Conservation (phyloP, 2,113 vertebrate species). For the Heterochromis multidens region DNA sequence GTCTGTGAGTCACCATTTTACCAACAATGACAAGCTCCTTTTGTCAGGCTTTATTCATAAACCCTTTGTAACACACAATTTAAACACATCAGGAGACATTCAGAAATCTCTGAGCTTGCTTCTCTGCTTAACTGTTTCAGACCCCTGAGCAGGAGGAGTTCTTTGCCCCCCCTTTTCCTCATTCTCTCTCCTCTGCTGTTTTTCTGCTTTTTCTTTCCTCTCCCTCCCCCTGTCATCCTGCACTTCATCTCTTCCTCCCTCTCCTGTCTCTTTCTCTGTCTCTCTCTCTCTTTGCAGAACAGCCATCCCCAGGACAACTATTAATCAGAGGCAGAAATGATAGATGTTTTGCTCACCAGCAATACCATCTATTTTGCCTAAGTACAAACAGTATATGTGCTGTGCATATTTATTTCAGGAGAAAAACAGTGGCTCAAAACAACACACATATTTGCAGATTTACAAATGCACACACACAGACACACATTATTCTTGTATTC, state of each 20-base stretch:
- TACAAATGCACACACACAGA: not conserved
- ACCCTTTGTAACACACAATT: slow-evolving; percentile 24
- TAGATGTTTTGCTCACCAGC: slow-evolving; percentile 78
- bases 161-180: slow-evolving; percentile 1
- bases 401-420: slow-evolving; percentile 67
- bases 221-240: slow-evolving; percentile 14
- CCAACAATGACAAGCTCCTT: slow-evolving; percentile 20
- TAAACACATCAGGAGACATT: slow-evolving; percentile 49
- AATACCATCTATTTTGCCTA: slow-evolving; percentile 75
- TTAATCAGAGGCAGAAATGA: slow-evolving; percentile 79
- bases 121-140: slow-evolving; percentile 44
- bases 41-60: slow-evolving; percentile 39
- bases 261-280: not conserved
- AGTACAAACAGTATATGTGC: slow-evolving; percentile 70
- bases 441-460: slow-evolving; percentile 44
- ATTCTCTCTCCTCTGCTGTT: slow-evolving; percentile 30
- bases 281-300: slow-evolving; percentile 44
- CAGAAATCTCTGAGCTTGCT: slow-evolving; percentile 27
- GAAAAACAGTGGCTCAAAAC: slow-evolving; percentile 33
- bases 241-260: slow-evolving; percentile 4
- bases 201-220: not conserved
- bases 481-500: slow-evolving; percentile 16
- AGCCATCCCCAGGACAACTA: slow-evolving; percentile 76
- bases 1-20: slow-evolving; percentile 31
- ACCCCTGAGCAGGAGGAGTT: slow-evolving; percentile 13